Evolutionary conservation across 53 echinoderm and acorn worm species (phyloP), one percentile per base, ranked within the genome.

Genomic region (Stichopus horrens): DNA sequence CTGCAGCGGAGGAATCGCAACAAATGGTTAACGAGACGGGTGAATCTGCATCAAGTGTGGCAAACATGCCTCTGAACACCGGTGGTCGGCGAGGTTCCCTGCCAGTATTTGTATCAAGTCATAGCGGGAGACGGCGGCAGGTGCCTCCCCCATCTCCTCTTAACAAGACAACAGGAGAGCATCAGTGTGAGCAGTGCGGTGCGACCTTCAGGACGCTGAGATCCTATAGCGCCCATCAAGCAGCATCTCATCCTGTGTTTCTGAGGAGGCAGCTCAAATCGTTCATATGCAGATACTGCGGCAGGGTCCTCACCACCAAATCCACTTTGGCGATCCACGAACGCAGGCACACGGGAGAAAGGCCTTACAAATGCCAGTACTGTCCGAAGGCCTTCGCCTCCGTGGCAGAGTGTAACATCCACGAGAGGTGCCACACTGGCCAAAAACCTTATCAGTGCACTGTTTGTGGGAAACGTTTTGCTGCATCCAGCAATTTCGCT

Each of bases 341-440:
- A 75, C 58, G 92, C 0, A 68, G 89, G n/a, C 92, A 92, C 86
- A 89, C 86, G 7, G 92, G 89, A 76, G 92, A 92, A 23, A 85
- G 83, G n/a, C 92, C 92, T 14, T 86, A 89, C 51, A 53, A 92
- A 53, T 92, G 92, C 73, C 6, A 76, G 51, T 92, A 76, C 60
- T 92, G 92, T 55, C 88, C 89, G 13, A 92, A 92, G 78, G 86
- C 92, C 54, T 92, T 92, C 73, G 89, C 84, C 76, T 89, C 89
- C 68, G 86, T 83, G 5, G 89, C 83, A 20, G 89, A 89, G 63
- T 71, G 84, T 7, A 92, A 57, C 57, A 85, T 89, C 53, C 92
- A 92, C n/a, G 89, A 89, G 37, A 76, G 92, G 22, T 86, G 86
- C 4, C 92, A 92, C 13, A 92, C 92, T 5, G 92, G 92, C 4